Conservation (phyloP, 1,140 invertebrate genomes). For the Drosophila quadrilineata region DNA sequence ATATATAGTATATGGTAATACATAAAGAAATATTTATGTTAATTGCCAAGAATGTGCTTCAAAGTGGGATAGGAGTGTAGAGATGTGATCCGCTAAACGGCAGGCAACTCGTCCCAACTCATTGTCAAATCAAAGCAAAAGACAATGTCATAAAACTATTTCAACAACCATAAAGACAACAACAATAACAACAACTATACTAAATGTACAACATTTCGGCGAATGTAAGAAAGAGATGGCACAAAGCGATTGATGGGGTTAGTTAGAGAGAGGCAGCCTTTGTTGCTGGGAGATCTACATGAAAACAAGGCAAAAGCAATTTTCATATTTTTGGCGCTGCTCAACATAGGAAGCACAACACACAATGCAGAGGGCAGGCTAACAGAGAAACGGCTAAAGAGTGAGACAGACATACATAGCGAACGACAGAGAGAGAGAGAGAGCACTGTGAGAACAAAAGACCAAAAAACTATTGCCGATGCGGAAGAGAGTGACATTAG, state of each 20-base stretch:
- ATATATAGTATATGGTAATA: not conserved
- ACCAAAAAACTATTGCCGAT: constrained; percentile 36
- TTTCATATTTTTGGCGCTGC: constrained; percentile 62
- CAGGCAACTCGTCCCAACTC: not conserved
- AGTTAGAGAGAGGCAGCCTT: not conserved
- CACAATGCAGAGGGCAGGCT: constrained; percentile 12
- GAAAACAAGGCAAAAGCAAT: constrained; percentile 50
- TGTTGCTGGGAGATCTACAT: not conserved
- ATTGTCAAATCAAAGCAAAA: constrained; percentile 40
- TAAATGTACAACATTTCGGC: constrained; percentile 46
- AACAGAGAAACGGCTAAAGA: not conserved
- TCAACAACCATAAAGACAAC: constrained; percentile 37
- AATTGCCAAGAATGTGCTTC: constrained; percentile 42
- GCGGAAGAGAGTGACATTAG: constrained; percentile 49
- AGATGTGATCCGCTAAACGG: constrained; percentile 17
- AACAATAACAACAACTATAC: too few species aligned
- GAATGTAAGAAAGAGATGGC: constrained; percentile 26
- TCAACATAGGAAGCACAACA: constrained; percentile 27
- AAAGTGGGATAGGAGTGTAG: constrained; percentile 10
- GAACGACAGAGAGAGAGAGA: not conserved
- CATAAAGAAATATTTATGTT: constrained; percentile 45
- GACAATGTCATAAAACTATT: constrained; percentile 52
- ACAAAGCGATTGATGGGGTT: constrained; percentile 34
- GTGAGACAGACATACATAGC: not conserved
- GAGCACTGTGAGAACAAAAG: constrained; percentile 33